Base-by-base conservation (phyloP, 2,888 invertebrate genomes). In the Nowickia ferox region DNA sequence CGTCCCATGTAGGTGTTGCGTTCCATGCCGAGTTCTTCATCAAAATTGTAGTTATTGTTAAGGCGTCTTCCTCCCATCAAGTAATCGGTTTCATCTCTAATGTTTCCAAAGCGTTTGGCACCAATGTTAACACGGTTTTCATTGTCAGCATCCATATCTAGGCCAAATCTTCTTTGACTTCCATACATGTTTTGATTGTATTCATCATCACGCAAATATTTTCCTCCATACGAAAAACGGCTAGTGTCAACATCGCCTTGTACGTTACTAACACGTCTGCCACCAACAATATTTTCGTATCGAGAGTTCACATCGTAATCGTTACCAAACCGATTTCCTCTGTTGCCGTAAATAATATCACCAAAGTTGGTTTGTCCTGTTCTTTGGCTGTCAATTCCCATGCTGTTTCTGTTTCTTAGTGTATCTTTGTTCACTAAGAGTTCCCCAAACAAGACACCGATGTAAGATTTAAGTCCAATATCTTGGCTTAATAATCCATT, bases 401-500 rank as follows among this genome's bases (percentile, higher is more conserved):
- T 55, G 13, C 51, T 22, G 11, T 68, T 38, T 38, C 19, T 40
- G 42, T 68, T 30, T 30, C 44, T 63, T n/a, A 84, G 9, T 15
- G 38, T 65, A 42, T 69, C 55, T 44, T 81, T 76, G 9, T 81
- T 66, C 4, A 78, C 40, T 30, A 75, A n/a, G 9, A 78, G 15
- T 72, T 87, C 84, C 19, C 71, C 80, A 42, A 91, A 86, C 2
- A 91, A 85, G 13, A 84, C 84, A 38, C 89, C 88, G 4, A 91
- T 69, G 59, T 89, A 90, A 13, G 87, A 87, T 44, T 88, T 89
- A 71, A 91, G 68, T 42, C 88, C 90, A 51, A 91, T 86, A 75
- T 91, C 91, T 40, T 91, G 88, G 1, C 89, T 90, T 0, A 91
- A 82, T 59, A 90, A 68, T 15, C n/a, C 46, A n/a, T 44, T 42